Conservation (phyloP, 2,113 vertebrate genomes). For the Climacteris rufus region DNA sequence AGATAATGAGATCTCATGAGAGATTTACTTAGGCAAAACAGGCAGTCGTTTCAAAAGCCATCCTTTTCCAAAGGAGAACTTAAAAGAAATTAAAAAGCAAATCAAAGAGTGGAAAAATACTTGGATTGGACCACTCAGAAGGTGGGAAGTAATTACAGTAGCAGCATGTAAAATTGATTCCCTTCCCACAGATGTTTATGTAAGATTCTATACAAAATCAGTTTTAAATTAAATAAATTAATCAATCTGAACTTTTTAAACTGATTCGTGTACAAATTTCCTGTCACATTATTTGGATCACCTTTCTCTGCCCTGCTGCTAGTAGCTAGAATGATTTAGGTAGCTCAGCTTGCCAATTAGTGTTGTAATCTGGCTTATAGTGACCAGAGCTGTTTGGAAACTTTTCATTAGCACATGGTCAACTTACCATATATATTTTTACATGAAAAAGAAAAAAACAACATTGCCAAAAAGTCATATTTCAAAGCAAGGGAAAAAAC, state of each 20-base stretch:
- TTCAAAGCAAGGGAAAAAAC: neutral
- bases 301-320: neutral
- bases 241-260: neutral
- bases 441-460: rapidly evolving
- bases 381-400: neutral
- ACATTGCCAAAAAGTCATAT: neutral
- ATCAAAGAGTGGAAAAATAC: neutral
- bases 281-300: neutral
- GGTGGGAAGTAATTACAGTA: neutral
- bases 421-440: neutral
- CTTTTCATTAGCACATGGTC: neutral
- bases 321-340: neutral
- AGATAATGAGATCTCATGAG: neutral
- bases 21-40: neutral
- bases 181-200: neutral
- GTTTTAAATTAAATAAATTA: neutral
- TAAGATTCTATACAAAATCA: neutral
- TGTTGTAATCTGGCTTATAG: neutral
- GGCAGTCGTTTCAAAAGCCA: neutral
- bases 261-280: neutral
- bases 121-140: neutral
- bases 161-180: neutral
- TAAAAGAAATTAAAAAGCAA: neutral
- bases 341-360: neutral
- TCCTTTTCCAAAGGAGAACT: neutral